These are phyloP conservation scores for Drosophila kanekoi DNA, from an alignment of 2,888 invertebrate species.

Conservation along the genomic window DNA sequence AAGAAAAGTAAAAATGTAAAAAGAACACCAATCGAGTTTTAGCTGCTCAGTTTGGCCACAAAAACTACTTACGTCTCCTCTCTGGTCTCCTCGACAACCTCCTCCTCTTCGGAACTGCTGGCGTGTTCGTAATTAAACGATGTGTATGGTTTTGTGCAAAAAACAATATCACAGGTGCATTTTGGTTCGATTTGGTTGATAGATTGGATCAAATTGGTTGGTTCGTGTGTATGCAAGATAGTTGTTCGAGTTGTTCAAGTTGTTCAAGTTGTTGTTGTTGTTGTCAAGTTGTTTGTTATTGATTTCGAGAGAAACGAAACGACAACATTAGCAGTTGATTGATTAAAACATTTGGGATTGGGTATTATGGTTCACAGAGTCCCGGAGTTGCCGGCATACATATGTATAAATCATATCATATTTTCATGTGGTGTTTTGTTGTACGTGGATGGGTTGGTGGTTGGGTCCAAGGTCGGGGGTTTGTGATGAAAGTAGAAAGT, in stretches of 20 bases:
- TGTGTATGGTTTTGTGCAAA: constrained; percentile 57
- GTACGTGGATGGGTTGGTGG: constrained; percentile 9
- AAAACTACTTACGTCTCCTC: constrained; percentile 85
- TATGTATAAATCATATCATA: neutral
- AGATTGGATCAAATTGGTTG: constrained; percentile 13
- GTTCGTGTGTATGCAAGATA: constrained; percentile 47
- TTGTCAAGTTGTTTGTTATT: constrained; percentile 54
- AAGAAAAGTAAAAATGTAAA: constrained; percentile 11
- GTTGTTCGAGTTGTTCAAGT: constrained; percentile 34
- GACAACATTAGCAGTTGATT: constrained; percentile 71
- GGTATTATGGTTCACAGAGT: constrained; percentile 21
- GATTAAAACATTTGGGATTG: constrained; percentile 42
- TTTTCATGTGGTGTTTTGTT: constrained; percentile 7
- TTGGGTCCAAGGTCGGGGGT: constrained; percentile 13
- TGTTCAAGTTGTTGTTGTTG: constrained; percentile 24
- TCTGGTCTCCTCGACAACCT: constrained; percentile 85
- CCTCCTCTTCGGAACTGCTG: constrained; percentile 85
- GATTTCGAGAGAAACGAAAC: constrained; percentile 64
- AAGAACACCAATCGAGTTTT: constrained; percentile 66
- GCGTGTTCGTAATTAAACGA: constrained; percentile 75
- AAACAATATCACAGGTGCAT: constrained; percentile 60
- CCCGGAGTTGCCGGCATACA: constrained; percentile 21
- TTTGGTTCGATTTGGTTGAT: constrained; percentile 33
- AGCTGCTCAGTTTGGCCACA: constrained; percentile 62
- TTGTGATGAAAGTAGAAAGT: constrained; percentile 55